phyloP scores from a whole-genome alignment of 2,797 vertebrate species.

The Anisognathus igniventris region DNA sequence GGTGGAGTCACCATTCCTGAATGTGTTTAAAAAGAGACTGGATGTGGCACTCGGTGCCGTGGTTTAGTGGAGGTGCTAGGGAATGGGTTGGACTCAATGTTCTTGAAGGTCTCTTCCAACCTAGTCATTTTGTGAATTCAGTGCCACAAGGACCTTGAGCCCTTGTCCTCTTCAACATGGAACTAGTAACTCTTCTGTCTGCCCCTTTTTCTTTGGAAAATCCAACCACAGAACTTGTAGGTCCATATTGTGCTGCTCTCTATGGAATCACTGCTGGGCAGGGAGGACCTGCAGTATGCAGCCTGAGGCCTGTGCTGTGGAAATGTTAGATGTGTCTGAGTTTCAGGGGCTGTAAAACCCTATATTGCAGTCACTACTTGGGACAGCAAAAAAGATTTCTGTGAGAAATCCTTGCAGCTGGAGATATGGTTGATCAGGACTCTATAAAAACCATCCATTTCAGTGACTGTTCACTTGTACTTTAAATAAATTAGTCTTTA shows the following conservation, averaged over 20 bases:
- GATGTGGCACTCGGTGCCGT: not conserved
- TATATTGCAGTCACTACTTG: not conserved
- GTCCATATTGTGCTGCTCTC: not conserved
- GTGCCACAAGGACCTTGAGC: rapidly evolving
- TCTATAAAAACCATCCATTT: not conserved
- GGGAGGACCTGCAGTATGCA: not conserved
- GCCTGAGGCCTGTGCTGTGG: rapidly evolving
- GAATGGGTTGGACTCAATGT: not conserved
- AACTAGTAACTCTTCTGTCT: not conserved
- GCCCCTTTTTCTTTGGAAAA: not conserved
- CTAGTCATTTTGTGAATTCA: not conserved
- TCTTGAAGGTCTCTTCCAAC: not conserved
- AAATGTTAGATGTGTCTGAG: not conserved
- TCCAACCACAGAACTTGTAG: not conserved
- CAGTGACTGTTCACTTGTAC: not conserved
- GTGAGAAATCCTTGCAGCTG: not conserved
- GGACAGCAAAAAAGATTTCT: not conserved
- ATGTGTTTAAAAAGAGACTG: not conserved
- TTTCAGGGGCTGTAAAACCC: not conserved
- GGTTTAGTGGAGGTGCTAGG: not conserved
- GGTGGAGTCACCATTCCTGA: not conserved
- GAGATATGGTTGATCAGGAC: not conserved
- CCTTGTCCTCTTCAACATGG: not conserved
- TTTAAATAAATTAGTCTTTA: not conserved
- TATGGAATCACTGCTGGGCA: not conserved